Evolutionary conservation across 2,888 invertebrate species (phyloP).

Genomic region (Anorthoa munda): DNA sequence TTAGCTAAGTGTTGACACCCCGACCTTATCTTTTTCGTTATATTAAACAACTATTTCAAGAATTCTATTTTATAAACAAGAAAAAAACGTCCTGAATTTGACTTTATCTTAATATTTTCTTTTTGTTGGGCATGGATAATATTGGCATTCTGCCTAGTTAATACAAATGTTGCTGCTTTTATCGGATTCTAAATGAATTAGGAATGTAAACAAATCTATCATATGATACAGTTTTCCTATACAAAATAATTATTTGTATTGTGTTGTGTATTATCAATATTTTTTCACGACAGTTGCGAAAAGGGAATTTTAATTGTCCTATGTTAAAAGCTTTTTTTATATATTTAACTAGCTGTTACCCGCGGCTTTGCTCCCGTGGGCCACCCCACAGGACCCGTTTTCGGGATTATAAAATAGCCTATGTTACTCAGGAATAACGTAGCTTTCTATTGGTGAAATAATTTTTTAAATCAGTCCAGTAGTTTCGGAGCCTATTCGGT

Average conservation of each 20-base stretch:
- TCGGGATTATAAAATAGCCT: too few species aligned
- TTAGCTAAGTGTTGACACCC: neutral
- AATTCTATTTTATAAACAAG: neutral
- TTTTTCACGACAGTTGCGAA: too few species aligned
- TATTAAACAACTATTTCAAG: neutral
- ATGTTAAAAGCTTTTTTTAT: too few species aligned
- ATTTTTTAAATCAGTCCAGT: too few species aligned
- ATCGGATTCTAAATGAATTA: neutral
- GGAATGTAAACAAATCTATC: neutral
- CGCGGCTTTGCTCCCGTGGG: too few species aligned
- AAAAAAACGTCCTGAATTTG: neutral
- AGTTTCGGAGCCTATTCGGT: too few species aligned
- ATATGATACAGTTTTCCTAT: neutral
- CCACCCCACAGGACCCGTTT: too few species aligned
- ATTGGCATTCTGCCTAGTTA: neutral
- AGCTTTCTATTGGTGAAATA: too few species aligned
- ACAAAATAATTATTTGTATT: neutral
- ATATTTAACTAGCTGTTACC: too few species aligned
- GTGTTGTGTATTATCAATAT: neutral
- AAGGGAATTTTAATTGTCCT: too few species aligned
- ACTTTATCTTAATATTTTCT: neutral
- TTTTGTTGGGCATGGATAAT: neutral
- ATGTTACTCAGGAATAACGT: too few species aligned
- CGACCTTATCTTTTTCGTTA: neutral
- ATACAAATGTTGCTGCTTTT: neutral